Evolutionary conservation across 2,113 vertebrate species (phyloP), one percentile per base, ranked within the genome.

Genomic region (Leiothrix lutea): DNA sequence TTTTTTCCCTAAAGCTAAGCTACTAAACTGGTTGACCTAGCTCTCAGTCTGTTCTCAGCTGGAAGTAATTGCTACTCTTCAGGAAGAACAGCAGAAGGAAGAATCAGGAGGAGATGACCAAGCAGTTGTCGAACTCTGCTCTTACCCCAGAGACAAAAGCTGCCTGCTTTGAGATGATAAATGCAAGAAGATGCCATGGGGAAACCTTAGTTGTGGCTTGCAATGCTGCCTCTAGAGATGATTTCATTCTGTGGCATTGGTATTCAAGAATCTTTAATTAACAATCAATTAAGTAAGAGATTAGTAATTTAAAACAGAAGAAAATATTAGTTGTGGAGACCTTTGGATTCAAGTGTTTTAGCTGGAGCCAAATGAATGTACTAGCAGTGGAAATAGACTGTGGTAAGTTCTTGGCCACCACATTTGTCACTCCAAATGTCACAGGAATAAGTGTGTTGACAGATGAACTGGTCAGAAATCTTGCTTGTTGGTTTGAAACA

Each of bases 391-490:
- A 94, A 92, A 83, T 26, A 81, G 38, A 38, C 83, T 71, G 92
- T 0, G 7, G 57, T 72, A 87, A 69, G 51, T 90, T 85, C 64
- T 86, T 72, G 62, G 50, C 42, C 79, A 83, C 58, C 58, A 36
- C 72, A 71, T 92, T 78, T 94, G 86, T 88, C 72, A 86, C 69
- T 61, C 61, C 17, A 56, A 54, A 73, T 80, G 40, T 87, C 71
- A 31, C 38, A 90, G 62, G 61, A 91, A 60, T 89, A 75, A 94
- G 38, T 28, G 66, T 80, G 92, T 62, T 93, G 95, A 96, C 94
- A 95, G 90, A 90, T 69, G 48, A 93, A 38, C 50, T 65, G 29
- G 42, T 65, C 67, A 94, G 79, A 96, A 88, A 22, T 86, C 66
- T 83, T 86, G 36, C 64, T 86, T 66, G 54, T 66, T 85, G 62